Percentiles rank a stretch among this genome's conserved stretches.
phyloP scores from a whole-genome alignment of 2,888 invertebrate species.

The Drosophila algonquin region DNA sequence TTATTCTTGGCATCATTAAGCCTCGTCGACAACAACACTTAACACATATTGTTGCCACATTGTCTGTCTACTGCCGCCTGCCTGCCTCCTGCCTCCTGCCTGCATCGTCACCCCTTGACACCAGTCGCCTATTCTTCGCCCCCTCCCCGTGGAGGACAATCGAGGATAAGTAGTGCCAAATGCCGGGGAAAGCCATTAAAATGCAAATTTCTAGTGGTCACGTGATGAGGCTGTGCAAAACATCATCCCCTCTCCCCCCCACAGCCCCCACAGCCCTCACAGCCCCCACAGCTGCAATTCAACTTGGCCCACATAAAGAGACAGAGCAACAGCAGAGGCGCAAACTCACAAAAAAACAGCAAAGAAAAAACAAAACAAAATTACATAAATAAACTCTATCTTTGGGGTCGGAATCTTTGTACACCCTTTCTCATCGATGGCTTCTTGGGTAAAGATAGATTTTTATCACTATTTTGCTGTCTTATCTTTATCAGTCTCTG shows the following conservation, averaged over 20 bases:
- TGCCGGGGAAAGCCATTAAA: slow-evolving; percentile 66
- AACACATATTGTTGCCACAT: slow-evolving; percentile 61
- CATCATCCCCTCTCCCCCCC: slow-evolving; percentile 8
- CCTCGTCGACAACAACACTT: slow-evolving; percentile 69
- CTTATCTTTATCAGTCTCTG: not conserved
- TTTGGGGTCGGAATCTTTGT: not conserved
- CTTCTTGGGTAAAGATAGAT: not conserved
- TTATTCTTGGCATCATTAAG: slow-evolving; percentile 79
- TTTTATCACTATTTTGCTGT: not conserved
- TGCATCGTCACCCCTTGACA: slow-evolving; percentile 37
- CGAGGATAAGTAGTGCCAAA: slow-evolving; percentile 55
- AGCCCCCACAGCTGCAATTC: slow-evolving; percentile 27
- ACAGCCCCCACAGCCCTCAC: not conserved
- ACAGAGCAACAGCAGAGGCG: slow-evolving; percentile 7
- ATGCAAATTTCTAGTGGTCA: slow-evolving; percentile 78
- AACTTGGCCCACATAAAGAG: slow-evolving; percentile 48
- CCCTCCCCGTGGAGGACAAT: slow-evolving; percentile 17
- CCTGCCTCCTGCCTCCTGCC: slow-evolving; percentile 12
- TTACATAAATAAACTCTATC: not conserved
- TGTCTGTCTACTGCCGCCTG: slow-evolving; percentile 26
- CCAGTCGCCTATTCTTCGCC: slow-evolving; percentile 7
- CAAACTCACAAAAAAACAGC: slow-evolving; percentile 1
- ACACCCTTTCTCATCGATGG: not conserved
- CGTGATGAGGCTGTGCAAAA: slow-evolving; percentile 59
- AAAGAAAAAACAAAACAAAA: not conserved